Base-by-base conservation (phyloP, 1,140 invertebrate genomes). In the Tetramorium parvispinum region DNA sequence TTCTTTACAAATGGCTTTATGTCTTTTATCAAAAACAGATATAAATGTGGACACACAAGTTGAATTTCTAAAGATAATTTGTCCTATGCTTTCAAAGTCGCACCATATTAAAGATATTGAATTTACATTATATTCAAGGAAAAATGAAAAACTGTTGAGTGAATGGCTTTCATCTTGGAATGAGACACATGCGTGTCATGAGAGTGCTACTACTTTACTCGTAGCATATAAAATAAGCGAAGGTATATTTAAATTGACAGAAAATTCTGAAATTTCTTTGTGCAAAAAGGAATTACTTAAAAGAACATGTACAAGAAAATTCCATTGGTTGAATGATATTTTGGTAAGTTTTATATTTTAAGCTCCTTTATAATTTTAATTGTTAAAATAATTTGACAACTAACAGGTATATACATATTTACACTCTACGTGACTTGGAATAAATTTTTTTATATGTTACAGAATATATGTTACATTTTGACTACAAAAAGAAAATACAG, bases 321-420 rank as follows among this genome's bases (percentile, higher is more conserved):
- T 75, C 32, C 93, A 94, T 73, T 95, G 93, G 93, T 37, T 94
- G 13, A 81, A 65, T 55, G 94, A 94, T 89, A 92, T 94, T 81
- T 87, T 94, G 87, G 93, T 94, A 88, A 82, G 88, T 86, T 8
- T 66, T 16, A 8, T 43, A 66, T 78, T 53, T 51, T 70, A 73
- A 57, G 5, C 37, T 49, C 70, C 6, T 7, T 51, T 63, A 70
- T 46, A 13, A 57, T 16, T 86, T 65, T 55, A 51, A 79, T 86
- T 3, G 2, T 51, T 37, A 18, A 63, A 37, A 37, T 13, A 32
- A 37, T 27, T 32, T 70, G 68, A 59, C 18, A 24, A 71, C 37
- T 61, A 3, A 46, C 46, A 3, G 46, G 13, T 2, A 13, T 46
- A 13, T 46, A 46, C 46, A 13, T 46, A 13, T 13, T 46, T 46